phyloP scores from a whole-genome alignment of 2,888 invertebrate species.

The Drosophila silvestris region DNA sequence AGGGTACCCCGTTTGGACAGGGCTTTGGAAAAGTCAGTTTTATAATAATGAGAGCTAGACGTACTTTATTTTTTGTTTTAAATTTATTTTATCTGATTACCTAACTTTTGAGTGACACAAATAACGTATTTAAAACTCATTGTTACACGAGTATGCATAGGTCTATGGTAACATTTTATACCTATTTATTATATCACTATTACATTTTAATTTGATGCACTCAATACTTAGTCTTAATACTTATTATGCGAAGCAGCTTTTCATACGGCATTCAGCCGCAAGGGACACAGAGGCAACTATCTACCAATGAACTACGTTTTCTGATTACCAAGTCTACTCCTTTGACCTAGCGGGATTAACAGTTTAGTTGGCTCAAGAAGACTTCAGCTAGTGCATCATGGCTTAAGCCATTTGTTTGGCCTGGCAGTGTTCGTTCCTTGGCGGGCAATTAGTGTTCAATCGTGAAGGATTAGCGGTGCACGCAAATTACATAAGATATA shows the following conservation, averaged over 20 bases:
- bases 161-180: not conserved
- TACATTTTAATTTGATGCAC: not conserved
- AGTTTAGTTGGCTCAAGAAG: not conserved
- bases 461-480: conserved; percentile 33
- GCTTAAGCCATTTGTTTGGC: conserved; percentile 32
- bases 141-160: not conserved
- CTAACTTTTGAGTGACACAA: not conserved
- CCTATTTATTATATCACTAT: not conserved
- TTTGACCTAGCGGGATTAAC: not conserved
- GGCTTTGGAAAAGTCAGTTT: not conserved
- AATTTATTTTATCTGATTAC: not conserved
- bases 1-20: conserved; percentile 4
- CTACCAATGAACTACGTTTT: not conserved
- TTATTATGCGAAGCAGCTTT: not conserved
- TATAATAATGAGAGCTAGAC: not conserved
- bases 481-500: conserved; percentile 38
- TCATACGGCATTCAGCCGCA: not conserved
- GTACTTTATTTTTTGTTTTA: not conserved
- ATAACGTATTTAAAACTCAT: not conserved
- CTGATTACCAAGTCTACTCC: not conserved
- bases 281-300: no score
- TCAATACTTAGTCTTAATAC: not conserved
- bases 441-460: conserved; percentile 38
- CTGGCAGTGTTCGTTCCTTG: not conserved
- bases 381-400: not conserved